Evolutionary conservation across 2,797 vertebrate genomes (phyloP).

Genomic region (Cirrhinus molitorella): DNA sequence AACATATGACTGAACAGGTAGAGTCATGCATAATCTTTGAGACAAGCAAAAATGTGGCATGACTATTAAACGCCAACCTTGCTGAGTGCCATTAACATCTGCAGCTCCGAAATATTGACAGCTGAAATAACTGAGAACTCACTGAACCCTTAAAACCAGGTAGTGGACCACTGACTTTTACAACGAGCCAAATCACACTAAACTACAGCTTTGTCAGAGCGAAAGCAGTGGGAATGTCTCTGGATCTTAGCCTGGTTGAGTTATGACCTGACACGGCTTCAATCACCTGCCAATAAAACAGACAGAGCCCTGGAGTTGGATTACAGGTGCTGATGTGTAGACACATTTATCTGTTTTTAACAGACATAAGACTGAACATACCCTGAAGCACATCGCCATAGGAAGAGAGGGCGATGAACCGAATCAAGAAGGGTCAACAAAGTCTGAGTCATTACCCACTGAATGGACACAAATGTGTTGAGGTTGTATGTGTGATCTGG

Average conservation of each 20-base stretch:
- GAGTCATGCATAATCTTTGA: constrained; percentile 1
- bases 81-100: constrained; percentile 1
- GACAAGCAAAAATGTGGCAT: constrained; percentile 65
- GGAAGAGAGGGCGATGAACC: constrained; percentile 56
- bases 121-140: constrained; percentile 20
- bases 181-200: constrained; percentile 23
- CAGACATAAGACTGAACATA: constrained; percentile 39
- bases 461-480: constrained; percentile 4
- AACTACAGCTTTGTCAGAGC: constrained; percentile 9
- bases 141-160: constrained; percentile 43
- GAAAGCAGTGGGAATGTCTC: constrained; percentile 38
- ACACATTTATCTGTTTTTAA: constrained; percentile 56
- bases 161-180: constrained; percentile 50
- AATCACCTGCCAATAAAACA: constrained; percentile 46
- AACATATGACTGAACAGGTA: constrained; percentile 8
- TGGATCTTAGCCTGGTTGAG: constrained; percentile 31
- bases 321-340: constrained; percentile 50
- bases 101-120: constrained; percentile 28
- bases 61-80: constrained; percentile 25
- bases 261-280: constrained; percentile 45
- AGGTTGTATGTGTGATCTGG: background rate
- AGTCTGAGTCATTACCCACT: constrained; percentile 22
- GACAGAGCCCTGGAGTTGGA: constrained; percentile 34
- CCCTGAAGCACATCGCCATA: constrained; percentile 41
- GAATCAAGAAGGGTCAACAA: constrained; percentile 51